phyloP scores from a whole-genome alignment of 2,113 vertebrate genomes.

The Machaerirhynchus nigripectus region DNA sequence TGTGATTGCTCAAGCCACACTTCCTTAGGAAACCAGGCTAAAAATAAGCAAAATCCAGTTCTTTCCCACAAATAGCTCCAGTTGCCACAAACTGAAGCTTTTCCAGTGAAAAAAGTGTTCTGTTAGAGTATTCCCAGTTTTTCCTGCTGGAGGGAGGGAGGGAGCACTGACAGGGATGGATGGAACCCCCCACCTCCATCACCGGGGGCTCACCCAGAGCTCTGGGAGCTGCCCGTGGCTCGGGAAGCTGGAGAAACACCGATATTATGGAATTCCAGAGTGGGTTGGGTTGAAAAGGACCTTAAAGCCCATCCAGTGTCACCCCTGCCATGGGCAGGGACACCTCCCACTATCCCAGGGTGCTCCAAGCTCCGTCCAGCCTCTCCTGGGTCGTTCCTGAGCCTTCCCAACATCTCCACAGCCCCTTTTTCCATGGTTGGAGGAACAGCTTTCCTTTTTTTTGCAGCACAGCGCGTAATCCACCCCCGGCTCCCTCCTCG shows the following conservation, averaged over 20 bases:
- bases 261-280: rapidly evolving
- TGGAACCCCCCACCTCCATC: not conserved
- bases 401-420: not conserved
- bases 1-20: constrained; percentile 42
- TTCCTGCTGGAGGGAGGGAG: not conserved
- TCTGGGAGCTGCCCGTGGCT: not conserved
- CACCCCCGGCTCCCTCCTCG: not conserved
- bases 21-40: constrained; percentile 47
- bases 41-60: constrained; percentile 29
- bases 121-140: not conserved
- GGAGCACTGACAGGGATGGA: rapidly evolving
- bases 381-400: not conserved
- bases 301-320: not conserved
- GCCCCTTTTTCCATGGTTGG: not conserved
- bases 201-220: not conserved
- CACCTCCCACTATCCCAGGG: rapidly evolving
- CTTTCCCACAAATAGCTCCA: not conserved
- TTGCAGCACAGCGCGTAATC: not conserved
- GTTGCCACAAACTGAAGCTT: not conserved
- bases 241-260: not conserved
- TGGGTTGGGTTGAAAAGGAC: not conserved
- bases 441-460: not conserved
- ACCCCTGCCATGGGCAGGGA: not conserved
- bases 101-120: not conserved
- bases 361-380: not conserved